A percentile compares a stretch with the other conserved stretches of the same genome.
These are phyloP conservation scores for Thripadectes ignobilis DNA, from an alignment of 2,797 vertebrate species.

Conservation along the genomic window DNA sequence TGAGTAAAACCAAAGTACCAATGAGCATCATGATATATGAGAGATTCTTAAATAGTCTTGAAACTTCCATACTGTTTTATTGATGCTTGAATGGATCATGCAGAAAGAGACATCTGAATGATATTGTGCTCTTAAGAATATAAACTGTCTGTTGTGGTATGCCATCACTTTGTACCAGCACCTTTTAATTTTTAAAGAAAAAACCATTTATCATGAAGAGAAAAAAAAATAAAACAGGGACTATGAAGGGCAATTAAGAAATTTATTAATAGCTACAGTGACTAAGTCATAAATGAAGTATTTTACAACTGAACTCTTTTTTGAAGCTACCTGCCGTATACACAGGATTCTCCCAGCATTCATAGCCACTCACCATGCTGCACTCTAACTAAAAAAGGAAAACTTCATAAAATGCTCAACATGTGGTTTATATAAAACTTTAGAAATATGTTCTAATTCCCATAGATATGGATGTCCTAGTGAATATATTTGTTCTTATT, in stretches of 20 bases:
- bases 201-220: too few species aligned
- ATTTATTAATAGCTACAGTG: background rate
- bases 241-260: background rate
- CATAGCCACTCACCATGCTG: background rate
- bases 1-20: background rate
- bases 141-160: background rate
- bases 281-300: background rate
- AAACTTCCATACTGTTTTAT: background rate
- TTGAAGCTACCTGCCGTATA: background rate
- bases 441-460: background rate
- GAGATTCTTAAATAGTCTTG: background rate
- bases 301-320: background rate
- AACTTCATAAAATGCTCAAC: background rate
- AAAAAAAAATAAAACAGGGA: background rate
- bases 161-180: background rate
- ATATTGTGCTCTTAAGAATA: background rate
- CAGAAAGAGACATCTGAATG: background rate
- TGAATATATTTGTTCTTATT: background rate
- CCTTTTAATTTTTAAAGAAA: background rate
- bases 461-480: background rate
- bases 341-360: background rate
- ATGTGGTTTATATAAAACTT: background rate
- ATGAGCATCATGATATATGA: accelerated
- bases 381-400: background rate
- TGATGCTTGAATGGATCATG: background rate